Evolutionary conservation across 2,888 invertebrate genomes (phyloP), one percentile per base, ranked within the genome.

Genomic region (Heteromurus nitidus): DNA sequence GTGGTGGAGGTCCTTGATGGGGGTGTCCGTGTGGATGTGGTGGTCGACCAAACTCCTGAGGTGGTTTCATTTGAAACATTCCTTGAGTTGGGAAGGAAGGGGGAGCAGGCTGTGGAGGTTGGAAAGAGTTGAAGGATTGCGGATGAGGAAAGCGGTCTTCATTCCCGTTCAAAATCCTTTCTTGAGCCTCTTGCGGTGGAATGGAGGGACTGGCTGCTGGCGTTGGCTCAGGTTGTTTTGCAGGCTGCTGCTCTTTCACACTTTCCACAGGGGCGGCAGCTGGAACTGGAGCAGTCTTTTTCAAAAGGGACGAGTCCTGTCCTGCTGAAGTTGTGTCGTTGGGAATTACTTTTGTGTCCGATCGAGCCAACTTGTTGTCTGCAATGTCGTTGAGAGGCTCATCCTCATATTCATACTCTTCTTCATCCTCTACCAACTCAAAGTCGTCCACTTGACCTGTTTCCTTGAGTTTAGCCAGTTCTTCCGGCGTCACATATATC

Each of bases 401-500:
- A 36, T 82, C 82, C 16, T 82, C 82, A 47, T 76, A 70, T 30
- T 69, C 65, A 42, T 72, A 76, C 18, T 82, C 75, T 28, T 81
- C 75, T 22, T 69, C 72, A 18, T 82, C 82, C 24, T 76, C 76
- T 1, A 76, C 65, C 64, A 82, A 50, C 20, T 82, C 83, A 68
- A 85, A 85, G 20, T 86, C 84, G 68, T 86, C 85, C 18, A 81
- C 84, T 62, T 86, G 85, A 5, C 86, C 86, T 30, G 83, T 84
- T 30, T 82, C 85, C 60, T 85, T 85, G 9, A 86, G 22, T 28
- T 84, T 85, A 16, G 86, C 85, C 16, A 86, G 76, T 73, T 86
- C 86, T 68, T 86, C 86, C 0, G 85, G 85, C 1, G 86, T 86
- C 2, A 86, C 86, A 64, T 86, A 86, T 75, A 86, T 86, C 1